Evolutionary conservation across 35 echinoderm and acorn worm genomes (phyloP).

Genomic region (Anneissia japonica): DNA sequence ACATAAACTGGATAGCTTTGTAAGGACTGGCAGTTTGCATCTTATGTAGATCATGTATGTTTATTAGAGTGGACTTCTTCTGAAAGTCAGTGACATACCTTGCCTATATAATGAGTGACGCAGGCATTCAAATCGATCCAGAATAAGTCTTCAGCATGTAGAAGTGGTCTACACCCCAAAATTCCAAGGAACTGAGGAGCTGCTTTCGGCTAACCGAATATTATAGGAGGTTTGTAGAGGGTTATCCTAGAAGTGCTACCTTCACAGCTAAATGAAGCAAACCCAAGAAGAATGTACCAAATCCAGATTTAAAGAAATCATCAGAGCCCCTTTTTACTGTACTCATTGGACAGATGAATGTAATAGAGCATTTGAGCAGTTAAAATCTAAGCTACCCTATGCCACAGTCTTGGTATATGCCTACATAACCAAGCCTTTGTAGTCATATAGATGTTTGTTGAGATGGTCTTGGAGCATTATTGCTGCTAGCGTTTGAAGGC

Average conservation of each 20-base stretch:
- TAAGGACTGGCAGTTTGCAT: too few species aligned
- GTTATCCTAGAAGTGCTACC: too few species aligned
- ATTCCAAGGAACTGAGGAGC: constrained; percentile 28
- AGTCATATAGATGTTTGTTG: constrained; percentile 29
- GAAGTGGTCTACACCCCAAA: constrained; percentile 5
- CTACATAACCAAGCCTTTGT: constrained; percentile 45
- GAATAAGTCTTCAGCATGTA: background rate
- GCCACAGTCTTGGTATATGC: constrained; percentile 62
- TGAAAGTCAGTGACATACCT: constrained; percentile 6
- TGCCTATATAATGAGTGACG: constrained; percentile 5
- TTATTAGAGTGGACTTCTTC: too few species aligned
- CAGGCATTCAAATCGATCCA: constrained; percentile 13
- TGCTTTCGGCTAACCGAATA: too few species aligned
- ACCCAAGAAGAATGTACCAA: too few species aligned
- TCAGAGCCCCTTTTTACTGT: too few species aligned
- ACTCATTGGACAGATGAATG: constrained; percentile 42
- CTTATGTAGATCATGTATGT: too few species aligned
- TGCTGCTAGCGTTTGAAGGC: constrained; percentile 29
- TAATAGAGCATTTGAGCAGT: constrained; percentile 33
- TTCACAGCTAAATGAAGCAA: too few species aligned
- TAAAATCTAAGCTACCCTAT: constrained; percentile 17
- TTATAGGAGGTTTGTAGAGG: too few species aligned
- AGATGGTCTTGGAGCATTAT: constrained; percentile 54
- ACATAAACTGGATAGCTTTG: too few species aligned
- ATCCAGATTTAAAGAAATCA: too few species aligned